Percentiles rank a stretch among this genome's conserved stretches.
These are phyloP conservation scores for Chrysodeixis includens DNA, from an alignment of 2,888 invertebrate genomes.

Conservation along the genomic window DNA sequence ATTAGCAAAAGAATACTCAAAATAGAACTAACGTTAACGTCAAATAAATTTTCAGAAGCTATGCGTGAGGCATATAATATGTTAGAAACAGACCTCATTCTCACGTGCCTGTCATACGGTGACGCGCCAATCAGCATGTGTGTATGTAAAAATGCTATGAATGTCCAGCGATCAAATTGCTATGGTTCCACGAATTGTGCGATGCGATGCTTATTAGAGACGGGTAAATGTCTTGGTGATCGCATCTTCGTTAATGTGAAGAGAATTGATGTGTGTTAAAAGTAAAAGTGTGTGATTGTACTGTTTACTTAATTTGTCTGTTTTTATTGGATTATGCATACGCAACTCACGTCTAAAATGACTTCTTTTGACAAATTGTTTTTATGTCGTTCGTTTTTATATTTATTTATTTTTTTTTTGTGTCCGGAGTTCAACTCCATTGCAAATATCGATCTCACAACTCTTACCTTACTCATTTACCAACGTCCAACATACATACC, in stretches of 20 bases:
- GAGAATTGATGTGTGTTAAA: too few species aligned
- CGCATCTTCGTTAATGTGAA: not conserved
- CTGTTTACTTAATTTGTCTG: too few species aligned
- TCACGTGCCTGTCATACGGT: constrained; percentile 23
- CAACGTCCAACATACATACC: too few species aligned
- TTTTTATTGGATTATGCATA: too few species aligned
- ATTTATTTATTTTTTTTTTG: too few species aligned
- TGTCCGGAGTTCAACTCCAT: too few species aligned
- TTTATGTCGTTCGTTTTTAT: too few species aligned
- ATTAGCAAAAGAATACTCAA: not conserved
- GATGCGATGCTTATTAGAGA: constrained; percentile 12
- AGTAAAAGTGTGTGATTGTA: too few species aligned
- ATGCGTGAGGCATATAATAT: constrained; percentile 30
- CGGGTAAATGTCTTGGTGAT: not conserved
- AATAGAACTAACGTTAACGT: not conserved
- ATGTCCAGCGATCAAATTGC: constrained; percentile 42
- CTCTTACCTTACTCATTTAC: too few species aligned
- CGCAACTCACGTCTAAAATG: too few species aligned
- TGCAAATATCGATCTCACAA: too few species aligned
- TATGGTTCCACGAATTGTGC: constrained; percentile 30
- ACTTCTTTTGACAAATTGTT: too few species aligned
- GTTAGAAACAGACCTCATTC: constrained; percentile 32
- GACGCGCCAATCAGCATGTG: constrained; percentile 39
- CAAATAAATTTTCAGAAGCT: constrained; percentile 10
- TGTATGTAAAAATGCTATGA: constrained; percentile 28